Evolutionary conservation across 2,113 vertebrate species (phyloP), one percentile per base, ranked within the genome.

Genomic region (Xyliphius kryptos): DNA sequence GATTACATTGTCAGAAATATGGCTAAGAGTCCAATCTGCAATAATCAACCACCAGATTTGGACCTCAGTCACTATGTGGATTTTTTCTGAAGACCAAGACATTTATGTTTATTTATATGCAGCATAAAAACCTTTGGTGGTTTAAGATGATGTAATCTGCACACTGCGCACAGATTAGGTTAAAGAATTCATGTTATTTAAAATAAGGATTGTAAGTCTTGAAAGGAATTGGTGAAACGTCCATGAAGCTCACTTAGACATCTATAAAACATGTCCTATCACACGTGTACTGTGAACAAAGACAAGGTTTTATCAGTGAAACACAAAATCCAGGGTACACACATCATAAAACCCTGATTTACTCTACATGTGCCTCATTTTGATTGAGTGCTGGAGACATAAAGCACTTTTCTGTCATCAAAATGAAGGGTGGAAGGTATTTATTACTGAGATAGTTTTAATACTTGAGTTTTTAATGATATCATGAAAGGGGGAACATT

Each of bases 321-420:
- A 17, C 36, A 13, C 2, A 5, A 26, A 41, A 20, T 22, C 14
- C 10, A 58, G 46, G 44, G 47, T 54, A 37, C 41, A n/a, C 9
- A 22, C 46, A 15, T 48, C 37, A 8, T 32, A 32, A 9, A 41
- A 26, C 21, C 21, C 14, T 6, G 50, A 26, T 52, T 58, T 43
- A 21, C 9, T 50, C 58, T 56, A 63, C 9, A 14, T n/a, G 48
- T 40, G 71, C 72, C 77, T 79, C 69, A 51, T 77, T 79, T 70
- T 72, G 56, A 76, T 63, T 32, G 21, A 51, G 72, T 76, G 79
- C 69, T 67, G 48, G 26, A 32, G 26, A 37, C 69, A 54, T 19
- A 32, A 67, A 68, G 62, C 65, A 40, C 62, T 66, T 46, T 46
- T 53, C 56, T 55, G 67, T 57, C 50, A 63, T 76, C 61, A 71